Conservation (phyloP, 2,797 vertebrate species). For the Sphaeramia orbicularis region DNA sequence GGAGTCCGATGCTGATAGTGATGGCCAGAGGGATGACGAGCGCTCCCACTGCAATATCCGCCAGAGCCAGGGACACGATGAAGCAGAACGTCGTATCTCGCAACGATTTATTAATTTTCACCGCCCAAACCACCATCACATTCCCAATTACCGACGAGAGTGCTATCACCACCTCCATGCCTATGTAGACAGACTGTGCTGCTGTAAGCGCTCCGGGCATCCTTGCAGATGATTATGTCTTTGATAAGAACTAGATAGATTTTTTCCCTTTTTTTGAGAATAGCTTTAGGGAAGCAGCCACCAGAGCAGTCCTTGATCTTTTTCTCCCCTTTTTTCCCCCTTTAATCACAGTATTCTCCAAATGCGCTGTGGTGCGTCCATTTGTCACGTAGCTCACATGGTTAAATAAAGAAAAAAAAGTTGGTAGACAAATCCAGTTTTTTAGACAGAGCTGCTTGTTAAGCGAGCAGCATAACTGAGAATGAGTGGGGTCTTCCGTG, state of each 20-base stretch:
- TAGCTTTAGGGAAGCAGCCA: conserved; percentile 1
- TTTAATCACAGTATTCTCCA: conserved; percentile 30
- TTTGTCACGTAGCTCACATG: conserved; percentile 22
- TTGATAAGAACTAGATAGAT: conserved; percentile 16
- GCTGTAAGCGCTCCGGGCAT: conserved; percentile 87
- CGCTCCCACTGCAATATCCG: conserved; percentile 95
- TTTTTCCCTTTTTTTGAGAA: conserved; percentile 2
- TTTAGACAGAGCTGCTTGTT: background rate
- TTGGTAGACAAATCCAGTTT: conserved; percentile 30
- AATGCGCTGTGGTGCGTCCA: conserved; percentile 38
- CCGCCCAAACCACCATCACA: conserved; percentile 98
- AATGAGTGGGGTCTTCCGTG: conserved; percentile 18
- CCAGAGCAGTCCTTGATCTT: conserved; percentile 1
- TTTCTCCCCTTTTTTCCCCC: background rate
- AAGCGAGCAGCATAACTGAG: background rate
- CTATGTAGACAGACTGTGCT: conserved; percentile 90
- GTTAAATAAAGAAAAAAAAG: background rate
- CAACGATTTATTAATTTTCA: conserved; percentile 94
- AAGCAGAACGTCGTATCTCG: conserved; percentile 97
- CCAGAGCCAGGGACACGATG: conserved; percentile 95
- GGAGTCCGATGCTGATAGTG: conserved; percentile 93
- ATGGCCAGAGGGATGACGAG: conserved; percentile 97
- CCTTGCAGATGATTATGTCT: conserved; percentile 41
- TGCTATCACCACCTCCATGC: conserved; percentile 94
- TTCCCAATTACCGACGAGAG: conserved; percentile 95